Conservation (phyloP, 2,888 invertebrate species). For the Geotrupes spiniger region DNA sequence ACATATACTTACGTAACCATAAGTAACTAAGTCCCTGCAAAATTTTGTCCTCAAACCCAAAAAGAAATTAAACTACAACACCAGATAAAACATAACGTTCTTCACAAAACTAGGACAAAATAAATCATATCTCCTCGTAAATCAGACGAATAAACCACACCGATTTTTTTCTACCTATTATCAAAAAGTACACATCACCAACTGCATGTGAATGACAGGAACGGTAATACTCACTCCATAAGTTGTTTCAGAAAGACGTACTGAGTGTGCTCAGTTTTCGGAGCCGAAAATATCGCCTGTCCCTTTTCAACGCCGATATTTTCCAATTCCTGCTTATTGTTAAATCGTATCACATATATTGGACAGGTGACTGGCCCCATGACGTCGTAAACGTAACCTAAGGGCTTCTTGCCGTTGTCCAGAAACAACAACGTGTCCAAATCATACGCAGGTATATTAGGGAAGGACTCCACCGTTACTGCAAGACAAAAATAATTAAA, state of each 20-base stretch:
- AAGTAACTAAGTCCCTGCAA: neutral
- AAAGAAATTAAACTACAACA: neutral
- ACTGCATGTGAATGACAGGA: neutral
- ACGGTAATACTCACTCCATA: conserved; percentile 59
- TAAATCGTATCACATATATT: conserved; percentile 88
- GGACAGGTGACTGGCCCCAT: conserved; percentile 85
- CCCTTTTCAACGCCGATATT: conserved; percentile 66
- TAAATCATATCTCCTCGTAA: neutral
- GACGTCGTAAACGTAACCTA: conserved; percentile 87
- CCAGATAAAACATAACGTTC: neutral
- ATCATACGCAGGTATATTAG: conserved; percentile 75
- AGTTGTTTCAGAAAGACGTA: conserved; percentile 74
- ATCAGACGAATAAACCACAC: neutral
- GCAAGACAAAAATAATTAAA: conserved; percentile 36
- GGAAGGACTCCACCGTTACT: conserved; percentile 74
- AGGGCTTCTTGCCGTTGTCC: conserved; percentile 69
- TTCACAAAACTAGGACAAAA: neutral
- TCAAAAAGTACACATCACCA: too few relatives aligned
- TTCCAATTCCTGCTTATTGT: conserved; percentile 71
- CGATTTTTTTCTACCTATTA: neutral
- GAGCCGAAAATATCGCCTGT: conserved; percentile 78
- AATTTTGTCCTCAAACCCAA: neutral
- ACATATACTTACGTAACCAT: neutral
- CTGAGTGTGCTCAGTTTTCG: conserved; percentile 70
- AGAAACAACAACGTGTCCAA: conserved; percentile 85